These are phyloP conservation scores for Aspidapion aeneum DNA, from an alignment of 2,888 invertebrate species.

Conservation along the genomic window DNA sequence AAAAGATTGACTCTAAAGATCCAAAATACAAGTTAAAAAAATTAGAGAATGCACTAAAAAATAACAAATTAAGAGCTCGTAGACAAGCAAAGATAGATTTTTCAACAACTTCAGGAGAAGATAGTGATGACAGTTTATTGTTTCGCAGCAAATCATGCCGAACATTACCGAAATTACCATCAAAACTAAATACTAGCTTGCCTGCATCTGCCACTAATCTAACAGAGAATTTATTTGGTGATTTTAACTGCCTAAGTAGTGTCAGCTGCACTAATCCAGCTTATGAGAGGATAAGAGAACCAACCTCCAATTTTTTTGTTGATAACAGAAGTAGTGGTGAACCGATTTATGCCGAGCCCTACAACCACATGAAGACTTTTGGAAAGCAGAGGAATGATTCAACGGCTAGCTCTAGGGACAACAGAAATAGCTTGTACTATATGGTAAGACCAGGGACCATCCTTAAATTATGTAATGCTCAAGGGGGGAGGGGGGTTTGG, in stretches of 20 bases:
- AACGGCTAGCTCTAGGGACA: conserved; percentile 26
- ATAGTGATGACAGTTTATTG: conserved; percentile 41
- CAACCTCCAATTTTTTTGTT: conserved; percentile 43
- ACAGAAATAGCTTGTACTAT: conserved; percentile 48
- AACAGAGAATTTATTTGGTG: conserved; percentile 23
- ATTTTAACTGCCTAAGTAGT: conserved; percentile 46
- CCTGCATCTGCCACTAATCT: not conserved
- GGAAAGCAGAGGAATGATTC: conserved; percentile 14
- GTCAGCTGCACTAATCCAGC: conserved; percentile 41
- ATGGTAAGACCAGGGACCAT: too few relatives aligned
- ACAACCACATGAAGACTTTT: conserved; percentile 35
- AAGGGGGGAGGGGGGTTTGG: too few relatives aligned
- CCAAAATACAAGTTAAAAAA: conserved; percentile 64
- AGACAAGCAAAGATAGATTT: conserved; percentile 32
- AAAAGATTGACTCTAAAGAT: conserved; percentile 38
- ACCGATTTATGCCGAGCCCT: conserved; percentile 64
- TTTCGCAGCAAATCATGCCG: conserved; percentile 33
- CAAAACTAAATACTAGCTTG: not conserved
- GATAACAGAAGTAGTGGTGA: conserved; percentile 44
- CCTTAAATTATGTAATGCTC: too few relatives aligned
- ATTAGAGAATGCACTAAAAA: conserved; percentile 57
- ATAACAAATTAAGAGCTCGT: conserved; percentile 44
- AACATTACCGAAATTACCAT: conserved; percentile 14
- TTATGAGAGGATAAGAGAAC: conserved; percentile 42
- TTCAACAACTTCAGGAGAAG: conserved; percentile 41